Base-by-base conservation (phyloP, 2,888 invertebrate genomes). In the Brenthis hecate region DNA sequence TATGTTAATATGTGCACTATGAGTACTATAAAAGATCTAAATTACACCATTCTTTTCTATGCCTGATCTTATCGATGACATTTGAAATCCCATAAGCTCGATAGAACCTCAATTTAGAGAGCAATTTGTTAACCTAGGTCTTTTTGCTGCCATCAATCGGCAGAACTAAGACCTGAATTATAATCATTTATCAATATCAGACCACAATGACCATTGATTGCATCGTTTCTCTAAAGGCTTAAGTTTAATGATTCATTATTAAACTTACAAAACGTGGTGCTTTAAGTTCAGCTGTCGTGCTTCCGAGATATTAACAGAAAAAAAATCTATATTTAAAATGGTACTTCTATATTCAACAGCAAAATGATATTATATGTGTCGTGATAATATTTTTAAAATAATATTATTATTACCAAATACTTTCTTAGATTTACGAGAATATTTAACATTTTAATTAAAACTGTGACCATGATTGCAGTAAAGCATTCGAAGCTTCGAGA, bases 41-140 rank as follows among this genome's bases (percentile, higher is more conserved):
- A 14, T 14, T 6, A 58, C 0, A 6, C 58, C 5, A 50, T 50
- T 50, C 5, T 60, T 60, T 28, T 50, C 13, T 32, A 28, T 13
- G n/a, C 3, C 16, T 48, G 48, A 50, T 23, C 11, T 48, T 53
- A 43, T 62, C 36, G 16, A 60, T 60, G 53, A 54, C 62, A 43
- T 54, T 43, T 62, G 53, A 62, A 62, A 32, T 43, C 36, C 62
- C 43, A 36, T 54, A 54, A 62, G 19, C 32, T 53, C 53, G 6
- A 62, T 62, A 53, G 13, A 36, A 16, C 36, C 19, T 53, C 61
- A 62, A 53, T 53, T 62, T 32, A 19, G 36, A 32, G 32, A 62
- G 61, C 53, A 53, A 62, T 62, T 51, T 36, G 62, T 54, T 62
- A 62, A 53, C 62, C 36, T 43, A 19, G 14, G 54, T 62, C 43